Evolutionary conservation across 2,113 vertebrate genomes (phyloP), one percentile per base, ranked within the genome.

Genomic region (Perca schrenkii): DNA sequence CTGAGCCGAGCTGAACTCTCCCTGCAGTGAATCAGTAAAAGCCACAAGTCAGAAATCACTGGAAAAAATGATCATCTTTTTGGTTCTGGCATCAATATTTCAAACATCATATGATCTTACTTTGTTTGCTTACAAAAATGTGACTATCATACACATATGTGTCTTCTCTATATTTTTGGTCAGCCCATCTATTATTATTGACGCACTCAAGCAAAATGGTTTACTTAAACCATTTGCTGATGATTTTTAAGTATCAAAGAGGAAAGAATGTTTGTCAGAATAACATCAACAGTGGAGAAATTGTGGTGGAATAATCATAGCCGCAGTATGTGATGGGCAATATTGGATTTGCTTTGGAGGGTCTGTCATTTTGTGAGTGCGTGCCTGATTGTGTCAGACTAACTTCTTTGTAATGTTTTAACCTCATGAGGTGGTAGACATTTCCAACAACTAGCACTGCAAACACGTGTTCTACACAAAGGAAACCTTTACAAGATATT

Each of bases 41-140:
- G 71, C 79, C 87, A 77, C 74, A 74, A 68, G 60, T 43, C 79
- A 73, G n/a, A 77, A 82, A 80, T 50, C 78, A 83, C 85, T 86
- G 81, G 75, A 88, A 89, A 89, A 85, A 91, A 91, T 82, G 50
- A 86, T 84, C 53, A 61, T 65, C 19, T 19, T 28, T 84, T 85
- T 76, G 65, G 66, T 73, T 69, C 61, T 91, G 88, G 80, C 82
- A 83, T 21, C 40, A 25, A 76, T 77, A 81, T 77, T 57, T 56
- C 76, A 82, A 84, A 57, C 69, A 77, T 84, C 56, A 68, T 79
- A 54, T 60, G 81, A 78, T 85, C 76, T 65, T 50, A 13, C 86
- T 86, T 88, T 91, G 73, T 86, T 86, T 92, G 77, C 77, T 80
- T 74, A 79, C 67, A 62, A 78, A 87, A 87, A 83, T 87, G 34